Percentiles rank a stretch among this genome's conserved stretches.
These are phyloP conservation scores for Enteromius treurensis DNA, from an alignment of 2,797 vertebrate genomes.

Conservation along the genomic window DNA sequence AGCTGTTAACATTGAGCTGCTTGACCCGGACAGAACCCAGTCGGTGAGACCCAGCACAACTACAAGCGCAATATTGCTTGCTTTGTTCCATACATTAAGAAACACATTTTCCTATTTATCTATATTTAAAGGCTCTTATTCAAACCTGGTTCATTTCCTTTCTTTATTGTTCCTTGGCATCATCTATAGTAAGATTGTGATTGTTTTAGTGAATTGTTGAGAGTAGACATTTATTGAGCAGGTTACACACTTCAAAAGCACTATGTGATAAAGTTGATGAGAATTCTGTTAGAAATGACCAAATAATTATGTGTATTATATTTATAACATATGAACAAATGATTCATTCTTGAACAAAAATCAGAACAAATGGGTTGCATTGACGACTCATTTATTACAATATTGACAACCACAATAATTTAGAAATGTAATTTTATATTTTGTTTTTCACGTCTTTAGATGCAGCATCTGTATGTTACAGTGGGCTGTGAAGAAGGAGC, in stretches of 20 bases:
- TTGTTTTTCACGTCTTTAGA: neutral
- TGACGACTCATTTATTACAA: neutral
- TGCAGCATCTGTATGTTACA: neutral
- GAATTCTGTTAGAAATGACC: neutral
- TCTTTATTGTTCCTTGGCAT: neutral
- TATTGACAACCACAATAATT: neutral
- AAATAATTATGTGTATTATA: neutral
- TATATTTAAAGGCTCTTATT: neutral
- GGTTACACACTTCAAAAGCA: neutral
- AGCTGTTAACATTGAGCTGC: conserved; percentile 65
- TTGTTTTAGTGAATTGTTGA: neutral
- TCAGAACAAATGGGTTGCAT: neutral
- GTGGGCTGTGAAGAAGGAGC: neutral
- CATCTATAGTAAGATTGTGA: too few relatives aligned
- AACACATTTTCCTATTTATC: neutral
- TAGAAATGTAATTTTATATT: neutral
- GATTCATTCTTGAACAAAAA: too few relatives aligned
- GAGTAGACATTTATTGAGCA: neutral
- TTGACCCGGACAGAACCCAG: conserved; percentile 55
- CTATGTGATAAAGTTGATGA: neutral
- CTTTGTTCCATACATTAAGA: neutral
- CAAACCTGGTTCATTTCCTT: neutral
- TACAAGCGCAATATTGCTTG: neutral
- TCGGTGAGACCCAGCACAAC: conserved; percentile 56
- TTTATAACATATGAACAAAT: neutral